These are phyloP conservation scores for Chaetoderma sp. DNA, from an alignment of 2,888 invertebrate species.

Conservation along the genomic window DNA sequence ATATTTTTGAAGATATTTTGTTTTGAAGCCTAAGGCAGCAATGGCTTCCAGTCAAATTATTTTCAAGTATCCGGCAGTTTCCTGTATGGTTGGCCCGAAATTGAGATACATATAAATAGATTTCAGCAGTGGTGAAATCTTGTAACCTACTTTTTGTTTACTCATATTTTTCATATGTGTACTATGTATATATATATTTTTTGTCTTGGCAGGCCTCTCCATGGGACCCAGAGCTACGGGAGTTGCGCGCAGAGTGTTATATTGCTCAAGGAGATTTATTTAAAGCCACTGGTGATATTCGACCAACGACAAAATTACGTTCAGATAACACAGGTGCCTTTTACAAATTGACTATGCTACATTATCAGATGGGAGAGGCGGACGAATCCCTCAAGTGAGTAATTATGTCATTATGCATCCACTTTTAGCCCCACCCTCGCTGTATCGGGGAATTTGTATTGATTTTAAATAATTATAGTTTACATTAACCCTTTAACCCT, in stretches of 20 bases:
- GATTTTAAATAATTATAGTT: too few species aligned
- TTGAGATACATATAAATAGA: too few species aligned
- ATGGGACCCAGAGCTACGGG: conserved; percentile 87
- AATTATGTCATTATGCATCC: neutral
- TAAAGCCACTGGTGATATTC: conserved; percentile 90
- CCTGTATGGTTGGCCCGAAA: too few species aligned
- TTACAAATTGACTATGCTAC: conserved; percentile 83
- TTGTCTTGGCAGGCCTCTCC: conserved; percentile 77
- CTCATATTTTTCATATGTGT: neutral
- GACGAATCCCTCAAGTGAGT: conserved; percentile 86
- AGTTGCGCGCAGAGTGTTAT: conserved; percentile 88
- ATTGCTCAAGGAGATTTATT: conserved; percentile 72
- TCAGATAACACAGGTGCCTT: conserved; percentile 92
- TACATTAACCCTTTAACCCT: too few species aligned
- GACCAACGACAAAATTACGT: conserved; percentile 88
- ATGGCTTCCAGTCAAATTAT: too few species aligned
- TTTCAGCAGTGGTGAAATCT: conserved; percentile 8
- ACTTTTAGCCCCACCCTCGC: conserved; percentile 4
- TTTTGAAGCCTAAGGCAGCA: too few species aligned
- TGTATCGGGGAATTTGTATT: neutral
- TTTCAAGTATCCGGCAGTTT: too few species aligned
- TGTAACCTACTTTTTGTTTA: neutral
- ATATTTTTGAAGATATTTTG: too few species aligned
- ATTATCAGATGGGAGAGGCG: conserved; percentile 92
- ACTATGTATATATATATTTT: neutral